Percentiles rank a stretch among this genome's conserved stretches.
These are phyloP conservation scores for Octopus bimaculoides DNA, from an alignment of 1,140 invertebrate genomes.

Conservation along the genomic window DNA sequence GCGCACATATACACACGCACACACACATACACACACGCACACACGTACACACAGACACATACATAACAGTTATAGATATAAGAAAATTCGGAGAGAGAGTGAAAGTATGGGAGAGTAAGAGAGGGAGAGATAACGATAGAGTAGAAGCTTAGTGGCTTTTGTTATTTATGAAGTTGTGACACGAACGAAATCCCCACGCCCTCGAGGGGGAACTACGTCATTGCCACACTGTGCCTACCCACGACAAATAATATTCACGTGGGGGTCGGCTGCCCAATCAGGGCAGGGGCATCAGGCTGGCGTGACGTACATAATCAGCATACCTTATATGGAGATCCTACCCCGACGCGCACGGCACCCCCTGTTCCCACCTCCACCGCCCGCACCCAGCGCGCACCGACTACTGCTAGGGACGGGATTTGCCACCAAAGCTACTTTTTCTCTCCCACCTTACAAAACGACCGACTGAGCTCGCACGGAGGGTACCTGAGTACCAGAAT, in stretches of 20 bases:
- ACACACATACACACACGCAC: neutral
- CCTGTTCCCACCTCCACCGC: constrained; percentile 2
- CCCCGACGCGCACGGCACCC: constrained; percentile 4
- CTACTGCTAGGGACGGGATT: constrained; percentile 34
- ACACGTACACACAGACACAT: neutral
- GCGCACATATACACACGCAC: neutral
- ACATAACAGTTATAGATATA: neutral
- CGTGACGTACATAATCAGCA: constrained; percentile 26
- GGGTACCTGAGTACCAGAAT: constrained; percentile 7
- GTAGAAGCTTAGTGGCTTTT: constrained; percentile 1
- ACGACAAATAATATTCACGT: constrained; percentile 40
- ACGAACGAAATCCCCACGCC: constrained; percentile 28
- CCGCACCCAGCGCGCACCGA: constrained; percentile 36
- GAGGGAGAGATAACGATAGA: neutral
- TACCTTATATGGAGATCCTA: constrained; percentile 39
- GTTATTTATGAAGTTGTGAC: constrained; percentile 20
- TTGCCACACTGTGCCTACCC: constrained; percentile 30
- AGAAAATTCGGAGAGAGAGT: neutral
- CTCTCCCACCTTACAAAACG: constrained; percentile 15
- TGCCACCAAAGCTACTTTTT: constrained; percentile 6
- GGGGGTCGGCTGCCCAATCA: constrained; percentile 41
- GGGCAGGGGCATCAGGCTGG: constrained; percentile 29
- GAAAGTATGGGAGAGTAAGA: neutral
- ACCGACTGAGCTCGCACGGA: constrained; percentile 3
- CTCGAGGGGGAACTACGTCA: constrained; percentile 39